Percentiles rank a stretch among this genome's conserved stretches.
Conservation (phyloP, 2,888 invertebrate genomes). For the Tethea ocularis region DNA sequence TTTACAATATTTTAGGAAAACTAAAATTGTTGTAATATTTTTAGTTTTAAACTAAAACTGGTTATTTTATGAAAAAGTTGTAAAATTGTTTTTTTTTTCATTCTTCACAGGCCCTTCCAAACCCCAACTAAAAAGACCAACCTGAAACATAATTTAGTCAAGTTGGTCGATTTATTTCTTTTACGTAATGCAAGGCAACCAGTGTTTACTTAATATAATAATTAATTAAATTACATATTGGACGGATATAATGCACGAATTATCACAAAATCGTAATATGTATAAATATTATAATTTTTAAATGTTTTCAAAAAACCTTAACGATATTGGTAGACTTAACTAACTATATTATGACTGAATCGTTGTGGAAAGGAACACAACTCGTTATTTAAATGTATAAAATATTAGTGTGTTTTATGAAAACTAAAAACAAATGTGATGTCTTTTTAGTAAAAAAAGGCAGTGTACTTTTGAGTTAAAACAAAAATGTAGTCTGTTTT, state of each 20-base stretch:
- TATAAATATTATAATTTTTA: constrained; percentile 20
- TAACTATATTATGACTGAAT: constrained; percentile 67
- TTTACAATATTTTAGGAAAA: background rate
- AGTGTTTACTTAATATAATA: constrained; percentile 43
- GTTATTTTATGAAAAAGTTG: background rate
- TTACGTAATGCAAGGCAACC: constrained; percentile 81
- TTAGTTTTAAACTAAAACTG: background rate
- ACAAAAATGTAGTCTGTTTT: background rate
- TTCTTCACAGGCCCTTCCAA: constrained; percentile 25
- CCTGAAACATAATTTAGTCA: constrained; percentile 14
- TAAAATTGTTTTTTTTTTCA: background rate
- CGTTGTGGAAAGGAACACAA: constrained; percentile 60
- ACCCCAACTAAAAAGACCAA: constrained; percentile 28
- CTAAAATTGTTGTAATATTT: background rate
- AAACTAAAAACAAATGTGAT: constrained; percentile 21
- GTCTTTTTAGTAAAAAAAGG: constrained; percentile 16
- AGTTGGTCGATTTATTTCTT: constrained; percentile 35
- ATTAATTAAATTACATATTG: constrained; percentile 34
- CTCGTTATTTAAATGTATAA: constrained; percentile 22
- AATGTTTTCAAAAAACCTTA: constrained; percentile 28
- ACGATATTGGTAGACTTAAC: constrained; percentile 28
- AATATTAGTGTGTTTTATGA: constrained; percentile 21
- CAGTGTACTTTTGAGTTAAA: constrained; percentile 17
- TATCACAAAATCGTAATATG: constrained; percentile 61
- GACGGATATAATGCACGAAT: constrained; percentile 59